Conservation (phyloP, 1,140 invertebrate species). For the Zeugodacus cucurbitae region DNA sequence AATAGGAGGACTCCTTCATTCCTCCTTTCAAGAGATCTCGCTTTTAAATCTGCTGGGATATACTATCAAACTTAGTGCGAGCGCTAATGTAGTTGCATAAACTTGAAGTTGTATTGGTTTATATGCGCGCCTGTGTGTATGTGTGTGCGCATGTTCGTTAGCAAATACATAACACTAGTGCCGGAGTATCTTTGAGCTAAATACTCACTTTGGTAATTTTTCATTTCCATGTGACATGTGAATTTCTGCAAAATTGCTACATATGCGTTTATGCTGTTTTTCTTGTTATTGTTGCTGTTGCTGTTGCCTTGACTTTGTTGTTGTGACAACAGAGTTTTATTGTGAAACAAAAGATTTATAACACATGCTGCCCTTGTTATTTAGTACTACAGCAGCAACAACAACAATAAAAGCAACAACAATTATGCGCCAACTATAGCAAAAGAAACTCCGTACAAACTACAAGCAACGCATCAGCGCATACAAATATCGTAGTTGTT, state of each 20-base stretch:
- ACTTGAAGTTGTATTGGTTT: neutral
- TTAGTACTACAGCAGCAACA: neutral
- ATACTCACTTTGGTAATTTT: slow-evolving; percentile 39
- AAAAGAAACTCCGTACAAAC: neutral
- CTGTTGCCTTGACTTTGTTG: slow-evolving; percentile 23
- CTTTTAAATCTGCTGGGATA: too few relatives aligned
- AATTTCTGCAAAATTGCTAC: neutral
- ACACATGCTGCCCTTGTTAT: slow-evolving; percentile 19
- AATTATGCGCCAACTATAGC: neutral
- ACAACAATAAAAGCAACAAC: neutral
- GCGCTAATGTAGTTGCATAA: neutral
- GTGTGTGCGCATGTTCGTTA: neutral
- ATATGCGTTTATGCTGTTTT: neutral
- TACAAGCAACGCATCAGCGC: neutral
- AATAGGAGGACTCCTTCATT: too few relatives aligned
- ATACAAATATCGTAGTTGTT: neutral
- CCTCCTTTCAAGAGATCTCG: too few relatives aligned
- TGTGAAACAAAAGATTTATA: slow-evolving; percentile 38
- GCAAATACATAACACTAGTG: neutral
- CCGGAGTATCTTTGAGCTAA: slow-evolving; percentile 36
- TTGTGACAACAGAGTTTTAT: neutral
- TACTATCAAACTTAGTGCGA: neutral
- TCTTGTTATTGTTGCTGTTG: neutral
- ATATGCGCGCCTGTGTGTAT: neutral
- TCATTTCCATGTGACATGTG: slow-evolving; percentile 41